Evolutionary conservation across 2,113 vertebrate genomes (phyloP).

Genomic region (Leuciscus idus): DNA sequence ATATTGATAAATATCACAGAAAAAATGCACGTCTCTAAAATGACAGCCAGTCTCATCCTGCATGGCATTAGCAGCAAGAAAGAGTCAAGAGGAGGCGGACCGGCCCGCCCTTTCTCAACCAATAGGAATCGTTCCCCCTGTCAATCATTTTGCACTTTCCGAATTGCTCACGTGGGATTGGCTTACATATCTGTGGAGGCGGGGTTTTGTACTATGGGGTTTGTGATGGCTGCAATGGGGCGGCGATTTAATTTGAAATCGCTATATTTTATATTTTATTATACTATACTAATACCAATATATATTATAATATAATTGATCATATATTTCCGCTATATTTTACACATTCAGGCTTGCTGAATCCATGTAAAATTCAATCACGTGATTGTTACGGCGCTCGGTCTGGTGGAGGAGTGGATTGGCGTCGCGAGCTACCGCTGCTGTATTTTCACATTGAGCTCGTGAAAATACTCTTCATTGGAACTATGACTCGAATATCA

Average conservation of each 20-base stretch:
- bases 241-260: not conserved
- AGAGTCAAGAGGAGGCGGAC: not conserved
- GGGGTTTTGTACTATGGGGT: not conserved
- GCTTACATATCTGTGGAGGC: not conserved
- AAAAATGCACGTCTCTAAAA: not conserved
- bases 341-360: not conserved
- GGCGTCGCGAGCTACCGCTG: not conserved
- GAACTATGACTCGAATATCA: not conserved
- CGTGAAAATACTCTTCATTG: not conserved
- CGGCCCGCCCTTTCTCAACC: not conserved
- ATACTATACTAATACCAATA: not conserved
- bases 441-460: slow-evolving; percentile 1
- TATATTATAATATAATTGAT: not conserved
- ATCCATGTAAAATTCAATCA: not conserved
- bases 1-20: no score
- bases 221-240: not conserved
- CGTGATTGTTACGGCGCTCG: not conserved
- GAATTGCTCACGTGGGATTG: not conserved
- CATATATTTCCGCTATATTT: not conserved
- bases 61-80: not conserved
- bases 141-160: not conserved
- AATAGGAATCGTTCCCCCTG: not conserved
- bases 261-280: not conserved
- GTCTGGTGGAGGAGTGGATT: not conserved
- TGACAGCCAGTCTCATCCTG: not conserved